phyloP scores from a whole-genome alignment of 1,140 invertebrate genomes.

The Atta texana region DNA sequence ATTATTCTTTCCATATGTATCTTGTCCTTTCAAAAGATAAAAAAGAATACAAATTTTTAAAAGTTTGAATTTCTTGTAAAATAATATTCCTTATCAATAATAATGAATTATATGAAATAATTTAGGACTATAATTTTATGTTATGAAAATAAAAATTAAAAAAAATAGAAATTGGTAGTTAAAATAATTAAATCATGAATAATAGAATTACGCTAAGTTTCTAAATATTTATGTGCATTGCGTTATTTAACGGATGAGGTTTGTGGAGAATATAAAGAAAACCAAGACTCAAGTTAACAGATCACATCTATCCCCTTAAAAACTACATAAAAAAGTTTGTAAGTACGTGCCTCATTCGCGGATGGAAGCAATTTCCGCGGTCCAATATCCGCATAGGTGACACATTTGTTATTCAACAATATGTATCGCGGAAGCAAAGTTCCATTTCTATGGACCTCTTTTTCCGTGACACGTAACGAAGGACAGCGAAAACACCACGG shows the following conservation, averaged over 20 bases:
- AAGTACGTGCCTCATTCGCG: neutral
- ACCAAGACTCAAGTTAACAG: neutral
- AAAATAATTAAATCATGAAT: neutral
- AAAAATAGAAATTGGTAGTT: neutral
- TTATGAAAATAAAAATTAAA: neutral
- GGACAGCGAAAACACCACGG: conserved; percentile 27
- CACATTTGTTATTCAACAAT: conserved; percentile 44
- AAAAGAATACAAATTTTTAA: neutral
- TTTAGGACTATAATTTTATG: neutral
- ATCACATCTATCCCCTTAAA: neutral
- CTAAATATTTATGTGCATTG: neutral
- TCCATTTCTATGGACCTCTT: conserved; percentile 34
- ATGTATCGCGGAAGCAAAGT: conserved; percentile 43
- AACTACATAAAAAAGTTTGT: conserved; percentile 14
- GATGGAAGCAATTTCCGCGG: conserved; percentile 10
- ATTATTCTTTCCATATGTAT: too few species aligned
- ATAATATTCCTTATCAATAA: neutral
- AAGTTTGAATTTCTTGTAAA: neutral
- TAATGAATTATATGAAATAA: neutral
- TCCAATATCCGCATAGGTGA: neutral
- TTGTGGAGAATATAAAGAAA: neutral
- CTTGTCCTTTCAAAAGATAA: neutral
- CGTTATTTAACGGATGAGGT: neutral
- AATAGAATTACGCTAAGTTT: neutral
- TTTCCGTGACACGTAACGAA: conserved; percentile 36